Percentiles rank a stretch among this genome's conserved stretches.
Conservation (phyloP, 2,797 vertebrate species). For the Poeciliopsis turneri region DNA sequence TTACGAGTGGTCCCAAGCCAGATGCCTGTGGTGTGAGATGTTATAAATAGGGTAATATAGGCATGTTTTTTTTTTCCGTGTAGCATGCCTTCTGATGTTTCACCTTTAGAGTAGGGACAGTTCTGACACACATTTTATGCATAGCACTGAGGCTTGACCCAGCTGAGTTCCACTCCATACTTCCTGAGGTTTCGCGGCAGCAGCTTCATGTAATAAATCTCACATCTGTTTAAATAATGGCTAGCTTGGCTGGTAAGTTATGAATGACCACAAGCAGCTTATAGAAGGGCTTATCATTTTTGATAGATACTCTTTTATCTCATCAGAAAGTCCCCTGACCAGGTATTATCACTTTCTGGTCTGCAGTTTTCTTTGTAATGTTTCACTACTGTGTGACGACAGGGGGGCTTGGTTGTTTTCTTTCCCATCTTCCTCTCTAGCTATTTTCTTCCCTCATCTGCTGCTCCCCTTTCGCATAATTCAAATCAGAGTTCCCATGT, state of each 20-base stretch:
- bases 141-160: not conserved
- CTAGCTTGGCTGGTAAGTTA: not conserved
- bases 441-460: conserved; percentile 55
- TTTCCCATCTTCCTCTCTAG: conserved; percentile 46
- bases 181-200: not conserved
- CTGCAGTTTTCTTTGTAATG: conserved; percentile 22
- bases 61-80: not conserved
- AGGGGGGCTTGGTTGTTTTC: conserved; percentile 51
- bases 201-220: not conserved
- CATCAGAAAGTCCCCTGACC: conserved; percentile 49
- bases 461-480: conserved; percentile 66
- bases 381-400: conserved; percentile 39
- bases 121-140: not conserved
- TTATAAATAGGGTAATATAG: not conserved
- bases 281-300: not conserved
- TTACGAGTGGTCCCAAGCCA: not conserved
- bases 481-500: conserved; percentile 78
- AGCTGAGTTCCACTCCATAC: not conserved
- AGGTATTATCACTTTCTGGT: conserved; percentile 35
- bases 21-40: not conserved
- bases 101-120: not conserved
- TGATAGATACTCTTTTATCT: conserved; percentile 36
- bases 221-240: not conserved
- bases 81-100: not conserved
- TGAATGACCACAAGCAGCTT: not conserved